Conservation (phyloP, 2,113 vertebrate genomes). For the Erythrolamprus reginae region DNA sequence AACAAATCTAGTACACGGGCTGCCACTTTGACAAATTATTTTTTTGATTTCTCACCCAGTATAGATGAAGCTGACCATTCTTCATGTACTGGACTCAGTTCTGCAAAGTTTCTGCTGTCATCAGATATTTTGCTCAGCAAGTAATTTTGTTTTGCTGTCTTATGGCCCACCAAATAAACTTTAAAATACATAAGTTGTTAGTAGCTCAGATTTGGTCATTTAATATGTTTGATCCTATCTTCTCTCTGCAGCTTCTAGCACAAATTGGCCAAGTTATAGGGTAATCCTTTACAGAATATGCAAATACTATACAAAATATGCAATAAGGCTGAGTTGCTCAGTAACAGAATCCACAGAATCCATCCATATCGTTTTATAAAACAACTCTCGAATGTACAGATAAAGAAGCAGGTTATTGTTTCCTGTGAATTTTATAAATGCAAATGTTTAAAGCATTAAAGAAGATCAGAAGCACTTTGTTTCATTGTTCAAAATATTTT, state of each 20-base stretch:
- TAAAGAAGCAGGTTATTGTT: constrained; percentile 29
- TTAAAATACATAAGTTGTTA: background rate
- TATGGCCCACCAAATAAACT: background rate
- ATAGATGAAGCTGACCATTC: background rate
- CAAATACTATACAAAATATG: background rate
- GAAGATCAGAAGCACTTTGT: constrained; percentile 20
- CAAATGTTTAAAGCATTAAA: constrained; percentile 29
- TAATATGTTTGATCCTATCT: background rate
- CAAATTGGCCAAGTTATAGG: background rate
- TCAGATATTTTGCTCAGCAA: background rate
- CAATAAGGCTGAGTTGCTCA: background rate
- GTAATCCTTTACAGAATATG: background rate
- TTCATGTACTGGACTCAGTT: background rate
- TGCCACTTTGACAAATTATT: too few relatives aligned
- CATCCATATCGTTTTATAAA: background rate
- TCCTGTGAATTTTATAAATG: constrained; percentile 44
- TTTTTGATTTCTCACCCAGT: background rate
- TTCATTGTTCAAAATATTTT: background rate
- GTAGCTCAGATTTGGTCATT: background rate
- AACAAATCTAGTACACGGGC: too few relatives aligned
- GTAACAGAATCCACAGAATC: background rate
- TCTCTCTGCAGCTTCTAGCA: background rate
- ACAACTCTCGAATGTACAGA: background rate
- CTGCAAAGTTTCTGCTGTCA: background rate
- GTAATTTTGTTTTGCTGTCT: background rate